These are phyloP conservation scores for Hydroisotoma schaefferi DNA, from an alignment of 2,888 invertebrate species.

Conservation along the genomic window DNA sequence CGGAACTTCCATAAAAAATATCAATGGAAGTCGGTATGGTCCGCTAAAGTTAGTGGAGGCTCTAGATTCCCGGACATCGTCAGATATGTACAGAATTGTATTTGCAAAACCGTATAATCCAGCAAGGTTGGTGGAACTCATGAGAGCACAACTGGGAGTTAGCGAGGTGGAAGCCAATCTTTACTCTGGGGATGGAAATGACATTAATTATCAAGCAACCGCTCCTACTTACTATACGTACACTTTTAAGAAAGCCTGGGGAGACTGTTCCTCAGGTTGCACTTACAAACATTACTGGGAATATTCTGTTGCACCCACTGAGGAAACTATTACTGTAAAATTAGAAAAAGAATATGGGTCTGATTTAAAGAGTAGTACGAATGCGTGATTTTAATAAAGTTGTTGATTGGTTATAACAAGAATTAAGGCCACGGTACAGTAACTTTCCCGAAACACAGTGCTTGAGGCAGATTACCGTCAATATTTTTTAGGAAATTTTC, in stretches of 20 bases:
- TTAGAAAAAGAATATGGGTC: slow-evolving; percentile 41
- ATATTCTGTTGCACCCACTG: slow-evolving; percentile 33
- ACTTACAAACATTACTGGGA: slow-evolving; percentile 38
- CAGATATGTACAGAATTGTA: slow-evolving; percentile 24
- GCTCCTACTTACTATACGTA: slow-evolving; percentile 32
- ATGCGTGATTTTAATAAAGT: too few relatives aligned
- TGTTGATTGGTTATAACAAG: too few relatives aligned
- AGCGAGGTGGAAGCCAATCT: slow-evolving; percentile 34
- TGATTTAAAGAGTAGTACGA: too few relatives aligned
- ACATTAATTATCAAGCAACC: slow-evolving; percentile 27
- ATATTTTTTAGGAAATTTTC: too few relatives aligned
- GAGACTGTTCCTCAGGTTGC: slow-evolving; percentile 32
- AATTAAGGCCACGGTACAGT: too few relatives aligned
- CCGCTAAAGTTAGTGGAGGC: slow-evolving; percentile 34
- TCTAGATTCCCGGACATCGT: slow-evolving; percentile 4
- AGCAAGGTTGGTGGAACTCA: slow-evolving; percentile 26
- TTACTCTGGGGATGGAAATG: slow-evolving; percentile 33
- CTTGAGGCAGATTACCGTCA: too few relatives aligned
- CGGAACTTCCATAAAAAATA: slow-evolving; percentile 25
- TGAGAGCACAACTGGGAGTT: slow-evolving; percentile 29
- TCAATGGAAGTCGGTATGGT: slow-evolving; percentile 39
- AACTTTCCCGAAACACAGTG: too few relatives aligned
- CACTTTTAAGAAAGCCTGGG: slow-evolving; percentile 39
- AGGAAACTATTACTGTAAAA: slow-evolving; percentile 35
- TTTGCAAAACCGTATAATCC: slow-evolving; percentile 41